Base-by-base conservation (phyloP, 2,797 vertebrate genomes). In the Enteromius mattozi region DNA sequence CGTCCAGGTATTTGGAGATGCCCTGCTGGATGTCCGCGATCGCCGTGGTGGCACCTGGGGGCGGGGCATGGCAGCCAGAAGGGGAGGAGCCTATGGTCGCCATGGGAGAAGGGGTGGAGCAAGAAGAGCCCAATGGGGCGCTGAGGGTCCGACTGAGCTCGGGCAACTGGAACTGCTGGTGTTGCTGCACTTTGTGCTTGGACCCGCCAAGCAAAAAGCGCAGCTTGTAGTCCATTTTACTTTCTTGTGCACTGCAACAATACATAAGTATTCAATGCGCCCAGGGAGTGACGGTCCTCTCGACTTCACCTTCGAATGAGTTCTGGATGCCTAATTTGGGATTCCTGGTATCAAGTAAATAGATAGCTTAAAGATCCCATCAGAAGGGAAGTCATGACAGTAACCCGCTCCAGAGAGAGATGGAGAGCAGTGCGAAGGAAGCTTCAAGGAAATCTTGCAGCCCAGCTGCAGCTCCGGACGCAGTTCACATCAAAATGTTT, bases 131-230 rank as follows among this genome's bases (percentile, higher is more conserved):
- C 92, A 99, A 92, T 9, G 98, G 96, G 84, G 97, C 96, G 82
- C 96, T 97, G 93, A 99, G 94, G 92, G 97, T 95, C 93, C 97
- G 96, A 94, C 97, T 96, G 91, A 99, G 94, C 92, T 99, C 98
- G 56, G 98, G 97, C 96, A 99, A 95, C 70, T 87, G 86, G 74
- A 76, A 84, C 94, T 96, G 96, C 97, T 98, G 98, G 96, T 99
- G 98, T 96, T 98, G 98, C 92, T 99, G 98, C 93, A 97, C 97
- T 95, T 99, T 99, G 95, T 99, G 98, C 98, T 99, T 99, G 97
- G 98, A 99, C 98, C 98, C 98, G 98, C 98, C 98, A 96, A 99
- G 98, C 98, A 99, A 96, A 95, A 99, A 99, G 96, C 98, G 97
- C 95, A 98, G 96, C 95, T 99, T 99, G 84, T 99, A 99, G 98